These are phyloP conservation scores for Paguma larvata DNA, from an alignment of 2,797 vertebrate species.

Conservation along the genomic window DNA sequence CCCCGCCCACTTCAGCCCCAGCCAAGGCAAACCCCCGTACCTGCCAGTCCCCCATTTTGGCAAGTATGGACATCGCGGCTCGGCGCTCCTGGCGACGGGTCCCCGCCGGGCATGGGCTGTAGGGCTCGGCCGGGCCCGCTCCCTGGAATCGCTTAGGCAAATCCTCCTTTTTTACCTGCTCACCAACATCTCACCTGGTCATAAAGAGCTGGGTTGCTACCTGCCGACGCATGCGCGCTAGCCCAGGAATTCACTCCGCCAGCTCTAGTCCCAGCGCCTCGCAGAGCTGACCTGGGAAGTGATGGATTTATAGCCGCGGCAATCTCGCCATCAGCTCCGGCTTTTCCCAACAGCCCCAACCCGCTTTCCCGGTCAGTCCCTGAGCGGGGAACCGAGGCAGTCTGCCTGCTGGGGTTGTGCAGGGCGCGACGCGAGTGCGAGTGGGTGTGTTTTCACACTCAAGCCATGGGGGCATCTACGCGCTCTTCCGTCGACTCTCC, in stretches of 20 bases:
- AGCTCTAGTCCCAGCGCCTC: slow-evolving; percentile 81
- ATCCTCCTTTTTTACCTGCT: slow-evolving; percentile 93
- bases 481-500: neutral
- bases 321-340: slow-evolving; percentile 82
- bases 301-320: slow-evolving; percentile 87
- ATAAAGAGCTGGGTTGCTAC: slow-evolving; percentile 93
- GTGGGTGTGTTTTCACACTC: neutral
- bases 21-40: slow-evolving; percentile 88
- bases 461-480: neutral
- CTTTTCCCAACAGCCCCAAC: slow-evolving; percentile 78
- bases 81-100: slow-evolving; percentile 87
- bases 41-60: slow-evolving; percentile 98
- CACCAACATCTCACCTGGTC: slow-evolving; percentile 96
- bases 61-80: slow-evolving; percentile 96
- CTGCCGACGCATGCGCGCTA: slow-evolving; percentile 96
- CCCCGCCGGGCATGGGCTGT: slow-evolving; percentile 90
- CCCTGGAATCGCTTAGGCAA: slow-evolving; percentile 91
- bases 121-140: slow-evolving; percentile 90
- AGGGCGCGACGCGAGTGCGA: slow-evolving; percentile 4
- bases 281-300: slow-evolving; percentile 84
- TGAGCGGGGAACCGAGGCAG: slow-evolving; percentile 22
- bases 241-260: slow-evolving; percentile 88
- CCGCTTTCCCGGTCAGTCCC: slow-evolving; percentile 76
- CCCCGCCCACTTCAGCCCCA: slow-evolving; percentile 65
- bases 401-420: neutral